Evolutionary conservation across 2,797 vertebrate species (phyloP).

Genomic region (Anomalospiza imberbis): DNA sequence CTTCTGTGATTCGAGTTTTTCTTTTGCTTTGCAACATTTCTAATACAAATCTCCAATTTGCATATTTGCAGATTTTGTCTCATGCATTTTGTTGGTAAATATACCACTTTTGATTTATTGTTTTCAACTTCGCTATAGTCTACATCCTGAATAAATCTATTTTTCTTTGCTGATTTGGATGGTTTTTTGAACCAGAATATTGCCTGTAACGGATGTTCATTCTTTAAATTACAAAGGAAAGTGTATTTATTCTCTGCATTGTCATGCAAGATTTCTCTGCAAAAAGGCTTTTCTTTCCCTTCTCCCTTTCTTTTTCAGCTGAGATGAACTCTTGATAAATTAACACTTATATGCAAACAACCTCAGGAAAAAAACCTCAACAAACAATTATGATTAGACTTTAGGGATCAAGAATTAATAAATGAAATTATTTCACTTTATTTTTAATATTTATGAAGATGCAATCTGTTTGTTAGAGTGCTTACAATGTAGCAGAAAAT

Average conservation of each 20-base stretch:
- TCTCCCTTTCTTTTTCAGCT: neutral
- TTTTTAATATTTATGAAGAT: conserved; percentile 15
- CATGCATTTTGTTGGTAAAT: neutral
- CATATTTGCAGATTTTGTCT: neutral
- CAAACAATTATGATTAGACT: neutral
- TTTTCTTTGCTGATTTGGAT: neutral
- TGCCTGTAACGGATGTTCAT: neutral
- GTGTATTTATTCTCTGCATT: neutral
- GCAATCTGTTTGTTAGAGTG: neutral
- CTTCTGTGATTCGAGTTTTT: neutral
- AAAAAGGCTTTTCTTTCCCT: neutral
- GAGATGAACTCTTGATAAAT: conserved; percentile 8
- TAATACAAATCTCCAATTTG: neutral
- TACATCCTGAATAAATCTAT: neutral
- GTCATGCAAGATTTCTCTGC: neutral
- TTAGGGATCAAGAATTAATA: neutral
- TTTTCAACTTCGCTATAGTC: neutral
- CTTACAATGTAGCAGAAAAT: neutral
- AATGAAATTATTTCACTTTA: conserved; percentile 5
- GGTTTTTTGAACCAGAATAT: neutral
- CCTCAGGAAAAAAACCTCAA: neutral
- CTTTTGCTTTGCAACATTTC: neutral
- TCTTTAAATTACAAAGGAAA: neutral
- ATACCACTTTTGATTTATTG: neutral
- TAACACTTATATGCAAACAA: neutral